Conservation (phyloP, 2,797 vertebrate genomes). For the Labeo calbasu region DNA sequence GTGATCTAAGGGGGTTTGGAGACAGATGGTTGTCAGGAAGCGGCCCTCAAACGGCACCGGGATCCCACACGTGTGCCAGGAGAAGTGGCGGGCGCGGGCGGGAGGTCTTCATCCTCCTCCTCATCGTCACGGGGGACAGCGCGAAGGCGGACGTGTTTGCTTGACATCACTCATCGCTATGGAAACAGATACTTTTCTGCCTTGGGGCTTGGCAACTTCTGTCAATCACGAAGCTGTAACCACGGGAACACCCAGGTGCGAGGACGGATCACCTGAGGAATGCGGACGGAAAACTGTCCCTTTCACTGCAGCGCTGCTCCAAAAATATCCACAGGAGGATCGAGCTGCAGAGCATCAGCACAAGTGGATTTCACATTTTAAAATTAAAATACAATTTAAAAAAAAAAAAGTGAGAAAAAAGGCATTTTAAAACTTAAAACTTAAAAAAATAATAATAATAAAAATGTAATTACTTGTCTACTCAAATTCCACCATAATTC, state of each 20-base stretch:
- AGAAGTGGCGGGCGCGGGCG: constrained; percentile 17
- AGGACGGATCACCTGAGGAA: constrained; percentile 10
- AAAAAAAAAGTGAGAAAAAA: no score
- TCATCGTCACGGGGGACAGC: constrained; percentile 16
- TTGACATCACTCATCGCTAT: constrained; percentile 53
- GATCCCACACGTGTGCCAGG: constrained; percentile 36
- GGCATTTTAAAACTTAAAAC: no score
- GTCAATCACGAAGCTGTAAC: constrained; percentile 53
- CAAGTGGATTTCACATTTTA: background rate
- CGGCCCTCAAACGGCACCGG: constrained; percentile 5
- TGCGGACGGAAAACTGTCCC: background rate
- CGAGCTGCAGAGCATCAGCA: background rate
- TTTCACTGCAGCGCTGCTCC: background rate
- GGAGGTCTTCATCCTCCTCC: constrained; percentile 42
- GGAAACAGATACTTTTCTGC: constrained; percentile 47
- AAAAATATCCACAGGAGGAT: background rate
- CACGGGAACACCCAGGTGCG: constrained; percentile 48
- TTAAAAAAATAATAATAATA: no score
- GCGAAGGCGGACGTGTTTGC: constrained; percentile 23
- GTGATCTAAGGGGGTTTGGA: constrained; percentile 31
- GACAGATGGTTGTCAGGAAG: constrained; percentile 53
- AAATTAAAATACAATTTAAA: no score
- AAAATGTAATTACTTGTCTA: no score
- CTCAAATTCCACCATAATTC: no score
- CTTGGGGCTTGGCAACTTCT: constrained; percentile 23